A percentile compares a stretch with the other conserved stretches of the same genome.
phyloP scores from a whole-genome alignment of 2,797 vertebrate species.

The Cyprinodon diabolis region DNA sequence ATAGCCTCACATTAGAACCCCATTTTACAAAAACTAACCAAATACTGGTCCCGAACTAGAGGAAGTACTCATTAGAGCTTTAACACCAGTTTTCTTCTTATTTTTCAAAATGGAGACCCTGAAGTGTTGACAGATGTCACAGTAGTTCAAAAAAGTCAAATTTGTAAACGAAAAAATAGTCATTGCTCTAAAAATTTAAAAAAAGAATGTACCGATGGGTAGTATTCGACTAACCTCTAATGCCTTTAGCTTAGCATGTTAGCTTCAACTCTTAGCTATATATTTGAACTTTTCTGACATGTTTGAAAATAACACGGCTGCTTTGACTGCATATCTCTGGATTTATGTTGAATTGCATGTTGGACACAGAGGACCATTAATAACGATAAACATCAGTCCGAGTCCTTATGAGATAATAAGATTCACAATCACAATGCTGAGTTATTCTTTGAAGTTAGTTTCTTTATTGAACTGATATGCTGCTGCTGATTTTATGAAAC shows the following conservation, averaged over 20 bases:
- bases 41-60: neutral
- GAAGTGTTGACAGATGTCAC: neutral
- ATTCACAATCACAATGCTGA: neutral
- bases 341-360: neutral
- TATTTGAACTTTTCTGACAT: neutral
- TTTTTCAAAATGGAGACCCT: neutral
- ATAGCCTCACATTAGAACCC: neutral
- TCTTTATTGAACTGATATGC: neutral
- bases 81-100: neutral
- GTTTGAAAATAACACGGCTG: too few relatives aligned
- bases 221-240: neutral
- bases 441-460: neutral
- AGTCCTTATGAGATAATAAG: neutral
- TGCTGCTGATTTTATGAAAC: constrained; percentile 13
- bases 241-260: neutral
- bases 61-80: neutral
- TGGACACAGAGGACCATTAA: too few relatives aligned
- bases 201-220: too few relatives aligned
- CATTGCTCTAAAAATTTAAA: neutral
- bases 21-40: neutral
- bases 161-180: neutral
- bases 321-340: neutral
- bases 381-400: too few relatives aligned
- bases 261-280: neutral
- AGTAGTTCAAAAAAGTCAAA: neutral